Evolutionary conservation across 37 sponge, comb jelly and placozoan genomes (phyloP), one percentile per base, ranked within the genome.

Genomic region (Axinella damicornis): DNA sequence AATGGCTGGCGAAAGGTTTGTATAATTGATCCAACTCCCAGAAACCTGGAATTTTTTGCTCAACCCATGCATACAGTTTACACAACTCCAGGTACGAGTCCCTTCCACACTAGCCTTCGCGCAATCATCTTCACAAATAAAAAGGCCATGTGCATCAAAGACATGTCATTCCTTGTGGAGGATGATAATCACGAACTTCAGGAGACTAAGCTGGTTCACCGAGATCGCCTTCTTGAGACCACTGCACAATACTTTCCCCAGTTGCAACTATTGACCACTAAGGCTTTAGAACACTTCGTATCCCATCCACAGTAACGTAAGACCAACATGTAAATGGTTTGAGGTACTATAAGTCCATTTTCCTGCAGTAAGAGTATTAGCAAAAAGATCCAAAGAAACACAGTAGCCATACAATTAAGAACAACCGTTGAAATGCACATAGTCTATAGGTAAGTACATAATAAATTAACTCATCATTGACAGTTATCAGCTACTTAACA

Each of bases 161-260:
- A 77, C 60, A 31, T 16, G 4, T 36, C 37, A 33, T 39, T 77
- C 36, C 19, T 77, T 18, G 41, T 77, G 22, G 78, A 77, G 9
- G 60, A 59, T 21, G 78, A 77, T 13, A 39, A 61, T 1, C 62
- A 61, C 2, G 4, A 53, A 61, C 33, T 77, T 30, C 40, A 36
- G 46, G 64, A 20, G 0, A 24, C 35, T 0, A 32, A 53, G 0
- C 11, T 77, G 64, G 13, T 13, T 24, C 59, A 25, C 0, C 62
- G 24, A 14, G 64, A 77, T 30, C 64, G 60, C 2, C 17, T 63
- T 37, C 6, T 59, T 6, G 21, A 1, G 21, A 40, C 64, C 12
- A 41, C 32, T 0, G 2, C 13, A 19, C 25, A 61, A 33, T 77
- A 77, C 25, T 77, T 77, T 40, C 78, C 78, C 58, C 38, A 60